Base-by-base conservation (phyloP, 2,113 vertebrate species). In the Petrocephalus microphthalmus region DNA sequence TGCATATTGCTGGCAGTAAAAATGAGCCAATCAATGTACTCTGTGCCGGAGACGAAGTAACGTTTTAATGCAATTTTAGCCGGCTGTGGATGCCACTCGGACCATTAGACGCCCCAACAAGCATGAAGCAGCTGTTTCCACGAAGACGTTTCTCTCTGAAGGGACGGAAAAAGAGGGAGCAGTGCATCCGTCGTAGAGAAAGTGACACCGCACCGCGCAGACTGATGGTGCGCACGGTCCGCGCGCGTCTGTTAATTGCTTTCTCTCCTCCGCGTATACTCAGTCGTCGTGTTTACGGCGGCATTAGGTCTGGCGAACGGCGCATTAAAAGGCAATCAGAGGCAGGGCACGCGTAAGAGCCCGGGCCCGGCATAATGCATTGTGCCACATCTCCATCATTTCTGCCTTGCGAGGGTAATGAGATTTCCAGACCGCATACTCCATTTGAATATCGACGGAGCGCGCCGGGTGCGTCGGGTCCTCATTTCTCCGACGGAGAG, bases 1-100 rank as follows among this genome's bases (percentile, higher is more conserved):
- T 37, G 84, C 52, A 56, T 37, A 33, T 56, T 56, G 84, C 51
- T 56, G 83, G 51, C 51, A 56, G 51, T 37, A 85, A 78, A 78
- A 54, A 57, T 54, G 51, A 85, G 84, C 52, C 52, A 85, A 54
- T 85, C 84, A 37, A 52, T 56, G 84, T 37, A 51, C 84, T 85
- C 51, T 22, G 15, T 29, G 29, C 51, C 29, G 13, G 51, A 51
- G 25, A 53, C 33, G 29, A 85, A 85, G 51, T 53, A 53, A 54
- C 19, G 52, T 85, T 85, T 54, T 85, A 85, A 54, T 85, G 84
- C 84, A 54, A 54, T 54, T 85, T 85, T 54, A 85, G 51, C 82
- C 47, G 42, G 81, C 22, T 20, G n/a, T 51, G 45, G 17, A n/a
- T 54, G 52, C 84, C 17, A 13, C 56, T 53, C 25, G 84, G 84